Evolutionary conservation across 2,113 vertebrate genomes (phyloP), one percentile per base, ranked within the genome.

Genomic region (Syngnathoides biaculeatus): DNA sequence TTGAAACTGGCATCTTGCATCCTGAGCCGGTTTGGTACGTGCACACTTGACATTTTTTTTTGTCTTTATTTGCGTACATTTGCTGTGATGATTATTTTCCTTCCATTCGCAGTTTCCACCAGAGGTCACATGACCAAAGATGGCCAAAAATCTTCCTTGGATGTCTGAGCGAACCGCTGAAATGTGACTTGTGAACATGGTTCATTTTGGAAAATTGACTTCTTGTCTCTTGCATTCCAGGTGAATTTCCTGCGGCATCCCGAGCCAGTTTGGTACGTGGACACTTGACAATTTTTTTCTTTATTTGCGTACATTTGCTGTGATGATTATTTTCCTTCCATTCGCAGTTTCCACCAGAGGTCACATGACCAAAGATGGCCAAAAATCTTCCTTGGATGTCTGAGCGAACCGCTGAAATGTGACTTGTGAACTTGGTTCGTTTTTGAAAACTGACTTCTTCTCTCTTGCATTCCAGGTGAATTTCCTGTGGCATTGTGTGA

Each of bases 271-370:
- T 12, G 42, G 42, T 43, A 43, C 13, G 42, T 43, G 2, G 42
- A 13, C 24, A 24, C 11, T 38, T 17, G 17, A 19, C 19, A n/a
- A 9, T 20, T 38, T 10, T n/a, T n/a, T n/a, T n/a, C n/a, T n/a
- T n/a, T n/a, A n/a, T n/a, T n/a, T n/a, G n/a, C n/a, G 19, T 1
- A 35, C 30, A 35, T 6, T 35, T 35, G 7, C 8, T 61, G 73
- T 88, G 86, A 86, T 85, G 86, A 88, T 0, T 24, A 0, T 53
- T 58, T 79, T 77, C 80, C 76, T 71, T 55, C 75, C 80, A 83
- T 85, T 83, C 76, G 80, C 72, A 85, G 84, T 85, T 85, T 82
- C 70, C 83, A 72, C 83, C 83, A 64, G 83, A 85, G 83, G 83
- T 82, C 75, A n/a, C 3, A 8, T 5, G 59, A 62, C 79, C 79